Evolutionary conservation across 2,888 invertebrate genomes (phyloP), one percentile per base, ranked within the genome.

Genomic region (Coenonympha glycerion): DNA sequence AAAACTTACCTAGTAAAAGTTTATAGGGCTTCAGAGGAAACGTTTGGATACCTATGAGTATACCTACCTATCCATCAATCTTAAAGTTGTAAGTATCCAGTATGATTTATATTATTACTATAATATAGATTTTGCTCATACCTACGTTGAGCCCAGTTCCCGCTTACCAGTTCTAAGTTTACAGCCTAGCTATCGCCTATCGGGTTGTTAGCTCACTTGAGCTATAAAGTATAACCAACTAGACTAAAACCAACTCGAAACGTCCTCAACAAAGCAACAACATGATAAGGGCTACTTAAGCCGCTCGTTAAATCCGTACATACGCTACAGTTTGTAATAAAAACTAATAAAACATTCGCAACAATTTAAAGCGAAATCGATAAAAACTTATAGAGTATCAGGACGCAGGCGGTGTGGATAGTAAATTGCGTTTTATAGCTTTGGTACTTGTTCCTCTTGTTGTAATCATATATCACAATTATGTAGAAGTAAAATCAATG

Each of bases 301-400:
- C 60, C 58, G 73, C 82, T 84, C 85, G 86, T 86, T 86, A 86
- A 84, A 74, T 58, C 55, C 73, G 83, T 83, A 86, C 85, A 86
- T 85, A 21, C 11, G 11, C n/a, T 30, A 86, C 79, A 79, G 66
- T 80, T 75, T 70, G 75, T 81, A 84, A 82, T 84, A 85, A 84
- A 84, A 80, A 61, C 62, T 71, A 84, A 84, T 82, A 84, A 86
- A 85, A 83, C 73, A 83, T 81, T 84, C 62, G 86, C 85, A 84
- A 84, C 84, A 83, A 77, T 81, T 82, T 85, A 83, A 84, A 82
- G 77, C 72, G 64, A 75, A 75, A 79, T 76, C 83, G 77, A 81
- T 81, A 84, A 81, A 76, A 78, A 72, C 71, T 67, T 73, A 76
- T 76, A 77, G 69, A 77, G 71, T 78, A 80, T 80, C 78, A 76